Conservation (phyloP, 1,140 invertebrate species). For the Drosophila novamexicana region DNA sequence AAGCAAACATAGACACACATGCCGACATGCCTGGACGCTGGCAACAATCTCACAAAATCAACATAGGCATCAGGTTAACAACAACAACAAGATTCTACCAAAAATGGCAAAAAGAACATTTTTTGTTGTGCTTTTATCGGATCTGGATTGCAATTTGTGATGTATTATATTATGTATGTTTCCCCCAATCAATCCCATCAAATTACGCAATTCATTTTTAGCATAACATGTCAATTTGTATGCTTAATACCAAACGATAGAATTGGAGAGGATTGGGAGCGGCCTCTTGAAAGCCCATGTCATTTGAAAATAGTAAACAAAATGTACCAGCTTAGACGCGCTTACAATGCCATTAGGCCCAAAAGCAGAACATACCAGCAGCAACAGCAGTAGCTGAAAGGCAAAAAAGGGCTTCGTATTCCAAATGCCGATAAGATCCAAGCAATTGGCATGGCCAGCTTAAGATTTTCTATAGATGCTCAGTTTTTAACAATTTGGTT, state of each 20-base stretch:
- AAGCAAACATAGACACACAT: conserved; percentile 37
- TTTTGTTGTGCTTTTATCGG: conserved; percentile 37
- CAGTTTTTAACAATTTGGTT: conserved; percentile 63
- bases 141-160: conserved; percentile 39
- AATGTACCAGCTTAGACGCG: conserved; percentile 66
- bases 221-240: conserved; percentile 80
- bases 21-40: conserved; percentile 6
- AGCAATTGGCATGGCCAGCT: conserved; percentile 51
- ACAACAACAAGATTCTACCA: conserved; percentile 14
- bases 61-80: conserved; percentile 51
- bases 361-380: conserved; percentile 26
- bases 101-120: conserved; percentile 56
- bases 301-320: conserved; percentile 42
- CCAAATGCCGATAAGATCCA: conserved; percentile 51
- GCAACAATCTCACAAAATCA: conserved; percentile 44
- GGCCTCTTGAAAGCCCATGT: conserved; percentile 26
- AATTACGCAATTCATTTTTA: conserved; percentile 80
- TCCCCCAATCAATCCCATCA: conserved; percentile 46
- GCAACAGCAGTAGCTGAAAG: background rate
- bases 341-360: conserved; percentile 75
- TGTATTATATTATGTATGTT: conserved; percentile 3
- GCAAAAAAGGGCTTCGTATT: conserved; percentile 34
- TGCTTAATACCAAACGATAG: conserved; percentile 34
- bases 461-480: conserved; percentile 57
- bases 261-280: background rate